Evolutionary conservation across 1,140 invertebrate species (phyloP).

Genomic region (Ceratina australensis): DNA sequence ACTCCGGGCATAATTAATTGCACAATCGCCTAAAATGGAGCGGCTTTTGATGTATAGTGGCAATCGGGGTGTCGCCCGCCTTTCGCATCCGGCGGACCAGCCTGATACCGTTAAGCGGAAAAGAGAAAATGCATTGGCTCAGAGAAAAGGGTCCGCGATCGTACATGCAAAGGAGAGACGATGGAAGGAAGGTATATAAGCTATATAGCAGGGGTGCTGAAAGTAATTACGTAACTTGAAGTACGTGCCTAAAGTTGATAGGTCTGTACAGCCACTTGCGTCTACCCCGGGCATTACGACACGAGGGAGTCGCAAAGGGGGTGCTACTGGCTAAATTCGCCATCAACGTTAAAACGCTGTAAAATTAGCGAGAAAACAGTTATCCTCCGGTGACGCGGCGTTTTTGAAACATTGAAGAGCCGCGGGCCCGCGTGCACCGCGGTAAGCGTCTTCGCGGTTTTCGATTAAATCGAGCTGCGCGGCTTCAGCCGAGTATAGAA

Average conservation of each 20-base stretch:
- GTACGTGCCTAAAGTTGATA: constrained; percentile 63
- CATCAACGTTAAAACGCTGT: constrained; percentile 46
- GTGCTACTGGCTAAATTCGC: constrained; percentile 40
- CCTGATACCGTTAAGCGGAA: constrained; percentile 18
- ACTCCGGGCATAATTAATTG: not conserved
- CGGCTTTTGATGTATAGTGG: constrained; percentile 51
- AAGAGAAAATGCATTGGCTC: not conserved
- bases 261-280: constrained; percentile 51
- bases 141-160: constrained; percentile 10
- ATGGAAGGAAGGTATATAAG: constrained; percentile 58
- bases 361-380: constrained; percentile 39
- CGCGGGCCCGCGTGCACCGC: too few species aligned
- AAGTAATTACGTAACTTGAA: constrained; percentile 67
- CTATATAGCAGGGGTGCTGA: constrained; percentile 55
- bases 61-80: constrained; percentile 55
- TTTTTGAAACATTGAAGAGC: not conserved
- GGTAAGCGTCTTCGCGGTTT: not conserved
- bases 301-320: constrained; percentile 26
- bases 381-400: not conserved
- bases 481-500: not conserved
- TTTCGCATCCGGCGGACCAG: not conserved
- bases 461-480: too few species aligned
- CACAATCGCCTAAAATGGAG: not conserved
- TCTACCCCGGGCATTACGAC: constrained; percentile 40
- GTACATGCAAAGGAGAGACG: constrained; percentile 14